Conservation (phyloP, 1,140 invertebrate genomes). For the Mya arenaria region DNA sequence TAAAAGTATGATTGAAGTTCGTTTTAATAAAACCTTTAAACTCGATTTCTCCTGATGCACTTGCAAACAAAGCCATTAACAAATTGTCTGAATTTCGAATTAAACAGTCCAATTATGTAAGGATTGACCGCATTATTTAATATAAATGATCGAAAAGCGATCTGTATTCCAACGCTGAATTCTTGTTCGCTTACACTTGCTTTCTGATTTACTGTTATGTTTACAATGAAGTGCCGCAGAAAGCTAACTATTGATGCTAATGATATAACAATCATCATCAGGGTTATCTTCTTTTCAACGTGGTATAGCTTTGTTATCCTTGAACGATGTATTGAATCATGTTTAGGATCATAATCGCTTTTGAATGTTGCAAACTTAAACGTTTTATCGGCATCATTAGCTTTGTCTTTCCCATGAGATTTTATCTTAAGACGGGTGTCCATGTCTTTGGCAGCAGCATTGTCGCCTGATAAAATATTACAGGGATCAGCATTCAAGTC, state of each 20-base stretch:
- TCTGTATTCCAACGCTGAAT: not conserved
- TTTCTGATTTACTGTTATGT: not conserved
- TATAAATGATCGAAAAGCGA: not conserved
- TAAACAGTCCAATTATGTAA: slow-evolving; percentile 1
- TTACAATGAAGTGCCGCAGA: not conserved
- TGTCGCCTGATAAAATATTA: too few species aligned
- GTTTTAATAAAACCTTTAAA: too few species aligned
- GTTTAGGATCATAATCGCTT: too few species aligned
- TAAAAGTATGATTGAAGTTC: too few species aligned
- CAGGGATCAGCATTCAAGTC: too few species aligned
- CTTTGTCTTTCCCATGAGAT: not conserved
- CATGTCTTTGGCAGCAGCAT: not conserved
- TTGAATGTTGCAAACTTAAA: not conserved
- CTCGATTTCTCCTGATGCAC: too few species aligned
- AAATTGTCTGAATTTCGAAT: slow-evolving; percentile 1
- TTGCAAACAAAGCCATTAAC: too few species aligned
- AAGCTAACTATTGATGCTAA: not conserved
- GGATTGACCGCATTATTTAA: slow-evolving; percentile 16
- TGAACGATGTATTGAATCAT: too few species aligned
- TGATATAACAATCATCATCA: slow-evolving; percentile 14
- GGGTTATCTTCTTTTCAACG: slow-evolving; percentile 10
- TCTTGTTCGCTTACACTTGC: not conserved
- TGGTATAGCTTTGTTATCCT: too few species aligned
- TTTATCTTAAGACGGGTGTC: not conserved
- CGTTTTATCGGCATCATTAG: not conserved